Conservation (phyloP, 2,888 invertebrate species). For the Lepidocyrtinus sp. region DNA sequence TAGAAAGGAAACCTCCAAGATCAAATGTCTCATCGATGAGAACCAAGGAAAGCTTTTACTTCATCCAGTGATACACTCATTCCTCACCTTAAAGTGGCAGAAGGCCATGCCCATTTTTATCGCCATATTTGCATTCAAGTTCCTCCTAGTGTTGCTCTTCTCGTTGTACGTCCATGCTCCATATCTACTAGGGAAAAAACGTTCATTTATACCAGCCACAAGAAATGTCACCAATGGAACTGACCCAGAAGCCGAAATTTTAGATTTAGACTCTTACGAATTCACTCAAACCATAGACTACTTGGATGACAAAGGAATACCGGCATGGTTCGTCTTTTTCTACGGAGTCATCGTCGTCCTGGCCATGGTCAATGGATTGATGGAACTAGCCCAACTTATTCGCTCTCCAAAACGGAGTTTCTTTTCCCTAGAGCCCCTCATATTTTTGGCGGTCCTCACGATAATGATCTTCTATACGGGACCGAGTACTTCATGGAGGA, state of each 20-base stretch:
- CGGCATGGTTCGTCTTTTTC: background rate
- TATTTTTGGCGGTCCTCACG: constrained; percentile 84
- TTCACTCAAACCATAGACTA: background rate
- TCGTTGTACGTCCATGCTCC: constrained; percentile 78
- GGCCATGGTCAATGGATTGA: constrained; percentile 71
- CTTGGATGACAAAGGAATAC: background rate
- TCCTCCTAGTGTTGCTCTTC: constrained; percentile 81
- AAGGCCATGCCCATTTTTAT: constrained; percentile 87
- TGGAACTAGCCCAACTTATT: constrained; percentile 84
- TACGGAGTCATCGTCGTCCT: constrained; percentile 20
- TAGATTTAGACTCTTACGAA: background rate
- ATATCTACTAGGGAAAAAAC: background rate
- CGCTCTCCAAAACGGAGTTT: constrained; percentile 81
- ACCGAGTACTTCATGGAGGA: constrained; percentile 66
- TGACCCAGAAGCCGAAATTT: background rate
- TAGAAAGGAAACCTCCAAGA: constrained; percentile 29
- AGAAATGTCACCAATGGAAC: background rate
- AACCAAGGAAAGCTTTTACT: constrained; percentile 79
- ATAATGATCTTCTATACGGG: constrained; percentile 75
- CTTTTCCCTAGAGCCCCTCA: constrained; percentile 87
- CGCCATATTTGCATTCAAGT: constrained; percentile 83
- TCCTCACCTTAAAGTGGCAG: constrained; percentile 87
- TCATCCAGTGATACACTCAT: constrained; percentile 89
- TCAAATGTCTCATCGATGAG: constrained; percentile 43
- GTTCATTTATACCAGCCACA: too few species aligned